phyloP scores from a whole-genome alignment of 2,888 invertebrate genomes.

The Cheilosia soror region DNA sequence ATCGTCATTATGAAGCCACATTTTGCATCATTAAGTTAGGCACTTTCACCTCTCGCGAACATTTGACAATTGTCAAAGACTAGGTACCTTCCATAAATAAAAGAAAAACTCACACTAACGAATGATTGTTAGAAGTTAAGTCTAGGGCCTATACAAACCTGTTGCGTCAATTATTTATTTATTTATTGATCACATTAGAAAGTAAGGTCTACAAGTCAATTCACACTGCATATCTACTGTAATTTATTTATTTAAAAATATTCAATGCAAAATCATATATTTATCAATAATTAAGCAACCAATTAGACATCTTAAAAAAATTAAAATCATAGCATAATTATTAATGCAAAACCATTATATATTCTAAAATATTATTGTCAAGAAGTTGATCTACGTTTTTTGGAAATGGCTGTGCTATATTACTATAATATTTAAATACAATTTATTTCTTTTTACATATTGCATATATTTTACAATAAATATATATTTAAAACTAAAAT shows the following conservation, averaged over 20 bases:
- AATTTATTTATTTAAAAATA: constrained; percentile 8
- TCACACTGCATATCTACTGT: constrained; percentile 62
- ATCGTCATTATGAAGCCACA: no score
- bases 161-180: no score
- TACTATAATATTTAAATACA: constrained; percentile 77
- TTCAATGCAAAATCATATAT: constrained; percentile 34
- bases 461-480: constrained; percentile 68
- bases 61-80: no score
- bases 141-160: no score
- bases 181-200: background rate
- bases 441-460: constrained; percentile 74
- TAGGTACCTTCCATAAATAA: no score
- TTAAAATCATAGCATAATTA: constrained; percentile 72
- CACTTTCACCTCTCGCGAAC: no score
- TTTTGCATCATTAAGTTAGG: no score
- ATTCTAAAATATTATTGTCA: constrained; percentile 84
- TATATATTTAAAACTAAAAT: constrained; percentile 42
- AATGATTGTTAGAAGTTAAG: no score
- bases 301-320: constrained; percentile 29
- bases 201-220: background rate
- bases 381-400: constrained; percentile 98
- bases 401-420: constrained; percentile 91
- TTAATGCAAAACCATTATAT: constrained; percentile 40
- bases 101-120: no score
- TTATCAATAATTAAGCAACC: constrained; percentile 14